phyloP scores from a whole-genome alignment of 2,888 invertebrate genomes.

The Lasioglossum leucozonium region DNA sequence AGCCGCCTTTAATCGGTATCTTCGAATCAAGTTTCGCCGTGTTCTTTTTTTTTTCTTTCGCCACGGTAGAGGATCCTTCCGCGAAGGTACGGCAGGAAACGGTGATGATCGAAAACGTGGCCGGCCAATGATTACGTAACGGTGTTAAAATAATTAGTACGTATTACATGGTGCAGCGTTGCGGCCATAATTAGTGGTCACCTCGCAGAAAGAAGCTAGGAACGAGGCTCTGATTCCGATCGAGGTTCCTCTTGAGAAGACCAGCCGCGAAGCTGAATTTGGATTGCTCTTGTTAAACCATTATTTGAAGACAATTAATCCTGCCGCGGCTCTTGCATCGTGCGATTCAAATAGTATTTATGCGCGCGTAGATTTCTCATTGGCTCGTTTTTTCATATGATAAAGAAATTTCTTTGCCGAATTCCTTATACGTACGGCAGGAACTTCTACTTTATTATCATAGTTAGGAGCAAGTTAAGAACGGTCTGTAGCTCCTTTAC shows the following conservation, averaged over 20 bases:
- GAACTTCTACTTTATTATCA: not conserved
- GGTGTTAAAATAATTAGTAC: slow-evolving; percentile 74
- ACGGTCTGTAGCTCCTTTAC: too few species aligned
- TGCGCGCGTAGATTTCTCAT: not conserved
- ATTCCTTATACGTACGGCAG: not conserved
- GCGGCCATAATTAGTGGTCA: slow-evolving; percentile 65
- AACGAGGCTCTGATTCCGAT: slow-evolving; percentile 41
- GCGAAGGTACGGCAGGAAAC: slow-evolving; percentile 47
- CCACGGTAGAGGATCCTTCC: slow-evolving; percentile 9
- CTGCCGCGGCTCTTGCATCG: not conserved
- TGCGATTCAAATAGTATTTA: not conserved
- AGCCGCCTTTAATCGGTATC: slow-evolving; percentile 7
- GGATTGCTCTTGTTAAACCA: slow-evolving; percentile 10
- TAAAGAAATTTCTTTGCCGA: not conserved
- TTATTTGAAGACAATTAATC: not conserved
- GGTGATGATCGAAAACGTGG: slow-evolving; percentile 65
- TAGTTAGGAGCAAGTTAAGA: not conserved
- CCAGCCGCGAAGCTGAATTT: not conserved
- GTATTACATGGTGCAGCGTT: slow-evolving; percentile 65
- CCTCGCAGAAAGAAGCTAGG: slow-evolving; percentile 40
- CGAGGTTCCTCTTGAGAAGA: not conserved
- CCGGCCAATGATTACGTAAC: slow-evolving; percentile 71
- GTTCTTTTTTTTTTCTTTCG: slow-evolving; percentile 17
- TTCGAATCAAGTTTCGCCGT: slow-evolving; percentile 27
- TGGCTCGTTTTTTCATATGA: not conserved